Percentiles rank a stretch among this genome's conserved stretches.
phyloP scores from a whole-genome alignment of 2,888 invertebrate genomes.

The Xanthia icteritia region DNA sequence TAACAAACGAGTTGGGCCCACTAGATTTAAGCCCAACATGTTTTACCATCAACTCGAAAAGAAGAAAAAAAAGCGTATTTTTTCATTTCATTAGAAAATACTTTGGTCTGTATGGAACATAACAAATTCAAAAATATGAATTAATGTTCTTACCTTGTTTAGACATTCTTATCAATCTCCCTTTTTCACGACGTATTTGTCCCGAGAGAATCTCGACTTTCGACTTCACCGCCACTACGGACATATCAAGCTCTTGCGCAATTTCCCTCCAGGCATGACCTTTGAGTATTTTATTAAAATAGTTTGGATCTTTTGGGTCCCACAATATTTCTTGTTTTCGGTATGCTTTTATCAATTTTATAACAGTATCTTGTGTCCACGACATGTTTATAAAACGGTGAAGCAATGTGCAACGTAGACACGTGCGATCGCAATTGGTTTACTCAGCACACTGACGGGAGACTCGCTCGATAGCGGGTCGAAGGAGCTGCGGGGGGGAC shows the following conservation, averaged over 20 bases:
- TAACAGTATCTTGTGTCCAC: neutral
- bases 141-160: slow-evolving; percentile 9
- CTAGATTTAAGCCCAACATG: no score
- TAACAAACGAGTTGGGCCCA: no score
- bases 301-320: neutral
- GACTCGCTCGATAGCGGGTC: neutral
- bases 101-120: neutral
- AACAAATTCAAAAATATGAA: neutral
- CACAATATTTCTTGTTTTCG: slow-evolving; percentile 1
- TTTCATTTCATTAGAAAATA: neutral
- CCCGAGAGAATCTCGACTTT: slow-evolving; percentile 7
- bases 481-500: neutral
- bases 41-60: no score
- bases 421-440: neutral
- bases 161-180: neutral
- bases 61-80: no score
- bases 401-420: neutral
- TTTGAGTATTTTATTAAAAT: slow-evolving; percentile 1
- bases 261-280: neutral
- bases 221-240: neutral
- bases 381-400: neutral
- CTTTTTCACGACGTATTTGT: slow-evolving; percentile 11
- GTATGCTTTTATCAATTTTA: slow-evolving; percentile 12
- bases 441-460: neutral
- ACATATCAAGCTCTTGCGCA: neutral